Evolutionary conservation across 2,113 vertebrate genomes (phyloP).

Genomic region (Gopherus evgoodei): DNA sequence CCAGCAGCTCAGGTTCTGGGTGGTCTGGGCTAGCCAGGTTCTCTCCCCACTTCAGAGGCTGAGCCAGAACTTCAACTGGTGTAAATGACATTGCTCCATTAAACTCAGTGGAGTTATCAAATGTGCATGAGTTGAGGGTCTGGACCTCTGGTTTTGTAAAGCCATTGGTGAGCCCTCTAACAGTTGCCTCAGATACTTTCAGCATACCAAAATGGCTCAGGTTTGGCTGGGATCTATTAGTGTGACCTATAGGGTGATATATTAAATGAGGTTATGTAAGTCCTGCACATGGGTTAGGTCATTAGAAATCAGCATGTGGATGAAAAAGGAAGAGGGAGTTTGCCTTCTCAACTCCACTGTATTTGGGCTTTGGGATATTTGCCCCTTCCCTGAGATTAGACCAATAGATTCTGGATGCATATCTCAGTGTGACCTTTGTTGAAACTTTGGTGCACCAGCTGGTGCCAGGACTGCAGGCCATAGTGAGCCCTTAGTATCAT

Average conservation of each 20-base stretch:
- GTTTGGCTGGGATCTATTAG: neutral
- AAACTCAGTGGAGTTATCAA: neutral
- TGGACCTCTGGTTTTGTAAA: neutral
- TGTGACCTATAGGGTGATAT: neutral
- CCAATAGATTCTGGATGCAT: neutral
- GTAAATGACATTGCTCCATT: neutral
- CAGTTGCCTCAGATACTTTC: neutral
- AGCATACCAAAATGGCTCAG: neutral
- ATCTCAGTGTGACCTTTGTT: neutral
- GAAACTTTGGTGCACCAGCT: neutral
- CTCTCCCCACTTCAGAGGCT: accelerated
- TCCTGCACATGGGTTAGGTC: neutral
- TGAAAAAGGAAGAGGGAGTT: neutral
- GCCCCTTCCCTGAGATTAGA: no score
- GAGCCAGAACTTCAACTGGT: neutral
- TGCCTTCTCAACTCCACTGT: neutral
- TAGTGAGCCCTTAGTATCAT: neutral
- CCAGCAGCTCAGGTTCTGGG: neutral
- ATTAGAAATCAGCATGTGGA: neutral
- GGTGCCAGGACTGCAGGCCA: neutral
- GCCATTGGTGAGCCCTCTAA: neutral
- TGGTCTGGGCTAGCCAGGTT: neutral
- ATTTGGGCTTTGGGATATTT: neutral
- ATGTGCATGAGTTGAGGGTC: neutral
- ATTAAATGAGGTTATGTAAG: neutral